Conservation (phyloP, 2,888 invertebrate genomes). For the Limnephilus lunatus region DNA sequence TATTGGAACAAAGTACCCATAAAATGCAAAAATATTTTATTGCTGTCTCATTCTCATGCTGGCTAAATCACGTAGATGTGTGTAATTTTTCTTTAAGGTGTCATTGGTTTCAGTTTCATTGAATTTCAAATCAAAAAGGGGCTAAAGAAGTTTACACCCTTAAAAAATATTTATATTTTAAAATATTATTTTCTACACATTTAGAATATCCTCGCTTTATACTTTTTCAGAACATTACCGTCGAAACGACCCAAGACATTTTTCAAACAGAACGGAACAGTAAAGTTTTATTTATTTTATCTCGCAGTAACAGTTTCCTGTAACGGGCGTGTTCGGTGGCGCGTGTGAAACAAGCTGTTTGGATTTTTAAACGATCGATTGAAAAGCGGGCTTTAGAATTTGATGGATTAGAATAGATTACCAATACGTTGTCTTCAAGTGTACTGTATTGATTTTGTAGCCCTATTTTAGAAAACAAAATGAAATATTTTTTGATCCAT, state of each 20-base stretch:
- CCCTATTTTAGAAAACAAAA: background rate
- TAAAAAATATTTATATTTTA: background rate
- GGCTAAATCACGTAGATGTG: too few species aligned
- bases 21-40: too few species aligned
- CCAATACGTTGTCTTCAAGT: background rate
- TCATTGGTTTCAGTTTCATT: too few species aligned
- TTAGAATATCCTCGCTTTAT: background rate
- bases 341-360: constrained; percentile 18
- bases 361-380: background rate
- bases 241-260: constrained; percentile 5
- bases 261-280: constrained; percentile 28
- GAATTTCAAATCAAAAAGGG: too few species aligned
- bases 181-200: background rate
- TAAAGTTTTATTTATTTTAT: constrained; percentile 37
- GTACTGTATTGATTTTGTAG: background rate
- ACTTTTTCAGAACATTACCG: constrained; percentile 24
- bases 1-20: too few species aligned
- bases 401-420: background rate
- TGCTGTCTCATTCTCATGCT: too few species aligned
- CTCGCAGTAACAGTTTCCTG: constrained; percentile 15
- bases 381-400: background rate
- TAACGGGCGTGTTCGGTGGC: constrained; percentile 26
- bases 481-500: background rate
- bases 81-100: too few species aligned
- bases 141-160: too few species aligned